Base-by-base conservation (phyloP, 2,888 invertebrate genomes). In the Diplazon laetatorius region DNA sequence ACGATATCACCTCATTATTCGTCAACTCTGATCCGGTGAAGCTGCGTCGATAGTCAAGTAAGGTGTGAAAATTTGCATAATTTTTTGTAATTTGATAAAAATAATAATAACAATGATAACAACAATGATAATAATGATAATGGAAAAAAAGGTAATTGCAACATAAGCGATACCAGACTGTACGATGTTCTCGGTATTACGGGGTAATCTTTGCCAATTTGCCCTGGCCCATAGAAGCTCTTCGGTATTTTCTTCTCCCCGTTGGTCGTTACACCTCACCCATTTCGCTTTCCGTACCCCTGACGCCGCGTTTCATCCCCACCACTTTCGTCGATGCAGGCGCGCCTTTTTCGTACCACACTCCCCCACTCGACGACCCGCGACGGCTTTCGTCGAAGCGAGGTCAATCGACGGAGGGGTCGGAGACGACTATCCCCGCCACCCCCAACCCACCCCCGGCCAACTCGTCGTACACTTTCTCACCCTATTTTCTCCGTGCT, bases 351-450 rank as follows among this genome's bases (percentile, higher is more conserved):
- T 72, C 46, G 62, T n/a, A n/a, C n/a, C n/a, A n/a, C n/a, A n/a
- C n/a, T n/a, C n/a, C 4, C 30, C 4, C 30, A 6, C 30, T 30
- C 30, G 4, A 2, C 30, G 4, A 39, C 76, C 70, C 76, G 79
- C 77, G 71, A 80, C 81, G 75, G 75, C 84, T 82, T 81, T 80
- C 82, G 86, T 86, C 89, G 89, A 89, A 89, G 89, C 88, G 90
- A 89, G 90, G 89, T 90, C 90, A 90, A 89, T 90, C 89, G 89
- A 85, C 87, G 87, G 86, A 86, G 88, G 76, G 78, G 63, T 48
- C 75, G 72, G 77, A 72, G 77, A 76, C 71, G 79, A 68, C 50
- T 46, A 62, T 62, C 69, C 79, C 74, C 71, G n/a, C n/a, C n/a
- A n/a, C n/a, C n/a, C n/a, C n/a, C n/a, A n/a, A n/a, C n/a, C n/a